Base-by-base conservation (phyloP, 2,888 invertebrate genomes). In the Drosophila mettleri region DNA sequence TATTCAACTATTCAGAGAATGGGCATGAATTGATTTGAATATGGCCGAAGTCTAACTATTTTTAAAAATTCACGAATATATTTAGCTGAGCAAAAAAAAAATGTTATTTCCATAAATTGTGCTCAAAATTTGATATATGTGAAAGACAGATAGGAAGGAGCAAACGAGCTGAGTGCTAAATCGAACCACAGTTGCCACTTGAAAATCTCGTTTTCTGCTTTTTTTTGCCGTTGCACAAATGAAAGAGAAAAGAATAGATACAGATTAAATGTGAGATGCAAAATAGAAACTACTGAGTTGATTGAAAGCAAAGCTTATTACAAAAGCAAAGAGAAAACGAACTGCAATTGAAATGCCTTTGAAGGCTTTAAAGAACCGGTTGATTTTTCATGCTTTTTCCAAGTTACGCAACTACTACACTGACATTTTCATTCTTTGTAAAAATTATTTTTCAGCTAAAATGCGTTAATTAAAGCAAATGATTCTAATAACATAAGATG, bases 61-160 rank as follows among this genome's bases (percentile, higher is more conserved):
- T 54, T 31, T 31, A 38, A 8, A 20, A 58, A 3, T 57, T 46
- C 1, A 18, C 3, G 16, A 45, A 45, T 31, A 46, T 55, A 55
- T 41, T 43, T 54, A 14, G 46, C n/a, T n/a, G n/a, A n/a, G n/a
- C n/a, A n/a, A n/a, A n/a, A n/a, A n/a, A n/a, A n/a, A n/a, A n/a
- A n/a, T n/a, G n/a, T n/a, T 51, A 36, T 36, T 16, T 38, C 38
- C 52, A 29, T 29, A 52, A 38, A 52, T 52, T 29, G 27, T 20
- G 18, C 48, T 3, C 31, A 33, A 20, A 20, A 9, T 20, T n/a
- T 48, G 33, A 48, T 31, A 14, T 31, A 8, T 48, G 48, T 14
- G 8, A 29, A 31, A 22, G n/a, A 5, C 3, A 20, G 33, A 0
- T n/a, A 22, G 7, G 20, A 3, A 1, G 14, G 4, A 1, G 10